These are phyloP conservation scores for Caenorhabditis japonica DNA, from an alignment of 2,888 invertebrate species.

Conservation along the genomic window DNA sequence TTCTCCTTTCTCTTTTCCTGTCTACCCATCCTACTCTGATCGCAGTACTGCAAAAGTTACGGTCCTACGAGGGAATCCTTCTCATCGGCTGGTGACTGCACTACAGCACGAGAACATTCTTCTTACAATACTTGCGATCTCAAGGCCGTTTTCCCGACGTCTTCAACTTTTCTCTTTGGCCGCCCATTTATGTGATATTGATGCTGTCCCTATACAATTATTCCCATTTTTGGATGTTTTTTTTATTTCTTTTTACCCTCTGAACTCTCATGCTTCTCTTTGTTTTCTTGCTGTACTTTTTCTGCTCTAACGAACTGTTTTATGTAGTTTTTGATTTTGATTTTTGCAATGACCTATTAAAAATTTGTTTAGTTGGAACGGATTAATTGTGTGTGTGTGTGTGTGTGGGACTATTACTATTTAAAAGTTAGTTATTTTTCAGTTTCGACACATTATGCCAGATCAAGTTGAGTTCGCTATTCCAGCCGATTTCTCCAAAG, in stretches of 20 bases:
- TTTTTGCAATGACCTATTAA: no score
- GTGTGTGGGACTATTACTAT: no score
- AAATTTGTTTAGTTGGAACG: no score
- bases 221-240: background rate
- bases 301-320: no score
- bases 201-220: background rate
- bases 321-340: no score
- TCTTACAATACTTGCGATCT: constrained; percentile 1
- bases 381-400: no score
- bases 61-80: no score
- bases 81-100: no score
- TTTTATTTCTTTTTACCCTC: background rate
- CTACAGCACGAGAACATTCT: constrained; percentile 30
- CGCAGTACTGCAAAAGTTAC: no score
- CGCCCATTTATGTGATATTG: background rate
- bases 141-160: constrained; percentile 18
- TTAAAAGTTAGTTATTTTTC: no score
- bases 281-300: no score
- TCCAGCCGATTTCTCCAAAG: constrained; percentile 31
- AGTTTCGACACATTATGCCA: constrained; percentile 18
- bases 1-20: no score
- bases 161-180: background rate
- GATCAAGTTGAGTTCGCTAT: constrained; percentile 6
- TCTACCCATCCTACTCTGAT: constrained; percentile 5
- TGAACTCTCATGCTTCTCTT: background rate